A percentile compares a stretch with the other conserved stretches of the same genome.
These are phyloP conservation scores for Zhuqinia jingwanae DNA, from an alignment of 2,888 invertebrate species.

Conservation along the genomic window DNA sequence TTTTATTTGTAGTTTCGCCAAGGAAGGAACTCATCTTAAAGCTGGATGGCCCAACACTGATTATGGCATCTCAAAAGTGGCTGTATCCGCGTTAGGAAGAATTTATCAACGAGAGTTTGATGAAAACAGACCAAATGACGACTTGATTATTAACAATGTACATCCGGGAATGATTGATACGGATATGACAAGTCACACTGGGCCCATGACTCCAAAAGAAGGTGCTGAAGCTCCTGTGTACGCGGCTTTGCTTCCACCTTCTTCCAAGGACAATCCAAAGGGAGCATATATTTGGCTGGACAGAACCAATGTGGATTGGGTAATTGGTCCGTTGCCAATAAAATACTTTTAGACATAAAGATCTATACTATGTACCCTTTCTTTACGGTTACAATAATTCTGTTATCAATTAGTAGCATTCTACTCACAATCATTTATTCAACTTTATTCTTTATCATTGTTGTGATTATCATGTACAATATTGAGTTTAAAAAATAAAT, in stretches of 20 bases:
- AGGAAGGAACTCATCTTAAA: slow-evolving; percentile 82
- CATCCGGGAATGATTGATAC: slow-evolving; percentile 91
- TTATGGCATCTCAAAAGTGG: slow-evolving; percentile 89
- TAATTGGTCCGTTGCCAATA: slow-evolving; percentile 48
- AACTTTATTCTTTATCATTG: too few species aligned
- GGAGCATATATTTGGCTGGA: slow-evolving; percentile 86
- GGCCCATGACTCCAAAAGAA: slow-evolving; percentile 84
- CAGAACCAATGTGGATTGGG: slow-evolving; percentile 84
- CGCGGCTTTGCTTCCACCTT: slow-evolving; percentile 83
- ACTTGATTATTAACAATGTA: slow-evolving; percentile 87
- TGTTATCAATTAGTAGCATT: too few species aligned
- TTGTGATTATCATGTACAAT: too few species aligned
- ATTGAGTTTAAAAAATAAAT: too few species aligned
- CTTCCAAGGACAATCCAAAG: slow-evolving; percentile 82
- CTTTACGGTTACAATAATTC: too few species aligned
- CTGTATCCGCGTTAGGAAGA: slow-evolving; percentile 85
- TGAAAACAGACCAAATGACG: slow-evolving; percentile 82
- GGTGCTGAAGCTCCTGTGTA: slow-evolving; percentile 85
- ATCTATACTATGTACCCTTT: too few species aligned
- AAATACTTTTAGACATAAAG: too few species aligned
- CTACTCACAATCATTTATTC: too few species aligned
- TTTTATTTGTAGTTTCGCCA: slow-evolving; percentile 81
- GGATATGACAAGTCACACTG: slow-evolving; percentile 88
- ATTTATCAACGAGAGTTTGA: slow-evolving; percentile 86
- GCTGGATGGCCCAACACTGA: slow-evolving; percentile 85